Percentiles rank a stretch among this genome's conserved stretches.
Conservation (phyloP, 2,113 vertebrate species). For the Leiothrix lutea region DNA sequence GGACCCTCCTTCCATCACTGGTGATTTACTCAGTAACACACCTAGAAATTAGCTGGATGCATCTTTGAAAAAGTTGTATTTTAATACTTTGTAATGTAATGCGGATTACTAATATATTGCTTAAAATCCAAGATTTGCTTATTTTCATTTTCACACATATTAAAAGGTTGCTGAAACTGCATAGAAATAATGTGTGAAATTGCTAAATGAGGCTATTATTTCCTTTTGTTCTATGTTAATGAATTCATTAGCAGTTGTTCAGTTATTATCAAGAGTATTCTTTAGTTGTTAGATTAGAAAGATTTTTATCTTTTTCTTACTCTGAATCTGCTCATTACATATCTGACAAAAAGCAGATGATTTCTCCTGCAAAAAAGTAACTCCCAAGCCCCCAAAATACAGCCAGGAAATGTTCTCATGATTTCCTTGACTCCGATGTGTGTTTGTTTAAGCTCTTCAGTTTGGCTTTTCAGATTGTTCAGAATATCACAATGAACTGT, state of each 20-base stretch:
- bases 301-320: slow-evolving; percentile 31
- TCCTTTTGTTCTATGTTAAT: slow-evolving; percentile 38
- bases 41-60: background rate
- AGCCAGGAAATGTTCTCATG: background rate
- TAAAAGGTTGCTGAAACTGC: background rate
- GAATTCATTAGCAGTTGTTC: slow-evolving; percentile 38
- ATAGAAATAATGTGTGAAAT: slow-evolving; percentile 18
- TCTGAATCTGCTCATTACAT: background rate
- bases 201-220: slow-evolving; percentile 28
- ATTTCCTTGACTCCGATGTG: background rate
- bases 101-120: background rate
- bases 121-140: background rate
- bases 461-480: background rate
- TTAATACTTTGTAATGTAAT: background rate
- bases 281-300: slow-evolving; percentile 14
- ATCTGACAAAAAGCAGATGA: background rate
- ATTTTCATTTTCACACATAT: background rate
- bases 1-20: background rate
- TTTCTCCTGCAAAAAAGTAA: background rate
- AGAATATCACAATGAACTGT: background rate
- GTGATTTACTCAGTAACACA: background rate
- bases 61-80: background rate
- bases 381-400: background rate
- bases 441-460: background rate
- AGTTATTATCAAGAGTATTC: background rate